These are phyloP conservation scores for Emydoidea blandingii DNA, from an alignment of 2,797 vertebrate species.

Conservation along the genomic window DNA sequence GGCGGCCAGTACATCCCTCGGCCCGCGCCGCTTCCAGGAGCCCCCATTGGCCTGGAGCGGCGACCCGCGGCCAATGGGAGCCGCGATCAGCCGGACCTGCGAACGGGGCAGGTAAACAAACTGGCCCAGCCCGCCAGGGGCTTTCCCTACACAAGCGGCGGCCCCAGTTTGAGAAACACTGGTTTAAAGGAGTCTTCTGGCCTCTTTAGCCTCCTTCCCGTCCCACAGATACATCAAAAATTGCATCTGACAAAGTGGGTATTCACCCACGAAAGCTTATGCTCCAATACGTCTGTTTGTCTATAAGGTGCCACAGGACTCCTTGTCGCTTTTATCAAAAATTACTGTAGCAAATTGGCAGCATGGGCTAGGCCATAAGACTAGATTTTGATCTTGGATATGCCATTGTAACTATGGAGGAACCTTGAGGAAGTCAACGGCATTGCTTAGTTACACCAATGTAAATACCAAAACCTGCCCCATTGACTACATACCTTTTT, in stretches of 20 bases:
- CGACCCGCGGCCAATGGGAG: too few species aligned
- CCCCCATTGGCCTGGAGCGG: too few species aligned
- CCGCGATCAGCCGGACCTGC: too few species aligned
- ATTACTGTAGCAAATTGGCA: not conserved
- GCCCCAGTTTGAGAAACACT: too few species aligned
- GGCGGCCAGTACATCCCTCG: too few species aligned
- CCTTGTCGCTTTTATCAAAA: not conserved
- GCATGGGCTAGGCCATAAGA: not conserved
- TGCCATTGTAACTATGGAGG: not conserved
- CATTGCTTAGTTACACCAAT: not conserved
- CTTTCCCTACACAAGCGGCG: too few species aligned
- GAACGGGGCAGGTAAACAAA: too few species aligned
- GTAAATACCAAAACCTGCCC: not conserved
- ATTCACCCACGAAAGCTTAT: too few species aligned
- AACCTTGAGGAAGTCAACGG: not conserved
- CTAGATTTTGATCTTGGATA: not conserved
- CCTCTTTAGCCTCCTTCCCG: not conserved
- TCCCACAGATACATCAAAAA: not conserved
- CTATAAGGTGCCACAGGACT: too few species aligned
- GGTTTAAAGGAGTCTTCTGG: not conserved
- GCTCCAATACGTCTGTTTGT: too few species aligned
- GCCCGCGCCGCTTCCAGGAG: too few species aligned
- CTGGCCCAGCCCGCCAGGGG: too few species aligned
- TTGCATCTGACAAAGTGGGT: not conserved
- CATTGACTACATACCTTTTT: not conserved